Percentiles rank a stretch among this genome's conserved stretches.
These are phyloP conservation scores for Samia ricini DNA, from an alignment of 1,140 invertebrate genomes.

Conservation along the genomic window DNA sequence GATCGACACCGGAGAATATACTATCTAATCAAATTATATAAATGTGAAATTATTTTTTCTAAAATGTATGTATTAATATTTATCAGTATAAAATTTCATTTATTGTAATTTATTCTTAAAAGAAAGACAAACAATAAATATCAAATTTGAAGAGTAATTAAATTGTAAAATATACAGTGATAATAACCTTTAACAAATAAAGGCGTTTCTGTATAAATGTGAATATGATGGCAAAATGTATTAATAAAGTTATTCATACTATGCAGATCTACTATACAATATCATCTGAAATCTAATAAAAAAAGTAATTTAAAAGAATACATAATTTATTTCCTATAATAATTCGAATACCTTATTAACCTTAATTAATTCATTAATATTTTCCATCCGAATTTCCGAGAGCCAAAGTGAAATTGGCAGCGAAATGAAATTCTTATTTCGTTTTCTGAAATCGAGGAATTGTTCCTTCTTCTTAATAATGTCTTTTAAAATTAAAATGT, in stretches of 20 bases:
- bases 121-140: too few relatives aligned
- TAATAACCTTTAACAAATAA: too few relatives aligned
- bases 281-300: slow-evolving; percentile 16
- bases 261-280: slow-evolving; percentile 25
- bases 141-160: too few relatives aligned
- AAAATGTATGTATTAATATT: too few relatives aligned
- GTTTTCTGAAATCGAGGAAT: slow-evolving; percentile 21
- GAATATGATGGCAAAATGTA: too few relatives aligned
- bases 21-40: too few relatives aligned
- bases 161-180: too few relatives aligned
- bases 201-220: too few relatives aligned
- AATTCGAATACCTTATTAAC: slow-evolving; percentile 25
- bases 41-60: too few relatives aligned
- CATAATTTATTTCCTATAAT: slow-evolving; percentile 8
- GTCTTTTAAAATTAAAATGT: slow-evolving; percentile 33
- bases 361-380: slow-evolving; percentile 30
- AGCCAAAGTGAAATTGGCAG: slow-evolving; percentile 25
- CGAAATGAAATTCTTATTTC: slow-evolving; percentile 18
- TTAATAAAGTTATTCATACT: slow-evolving; percentile 1
- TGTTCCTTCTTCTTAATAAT: slow-evolving; percentile 17
- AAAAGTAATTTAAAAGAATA: slow-evolving; percentile 2
- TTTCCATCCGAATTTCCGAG: slow-evolving; percentile 12
- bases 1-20: too few relatives aligned
- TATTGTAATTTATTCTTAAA: too few relatives aligned
- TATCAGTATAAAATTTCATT: too few relatives aligned